Conservation (phyloP, 2,113 vertebrate species). For the Forbesichthys agassizii region DNA sequence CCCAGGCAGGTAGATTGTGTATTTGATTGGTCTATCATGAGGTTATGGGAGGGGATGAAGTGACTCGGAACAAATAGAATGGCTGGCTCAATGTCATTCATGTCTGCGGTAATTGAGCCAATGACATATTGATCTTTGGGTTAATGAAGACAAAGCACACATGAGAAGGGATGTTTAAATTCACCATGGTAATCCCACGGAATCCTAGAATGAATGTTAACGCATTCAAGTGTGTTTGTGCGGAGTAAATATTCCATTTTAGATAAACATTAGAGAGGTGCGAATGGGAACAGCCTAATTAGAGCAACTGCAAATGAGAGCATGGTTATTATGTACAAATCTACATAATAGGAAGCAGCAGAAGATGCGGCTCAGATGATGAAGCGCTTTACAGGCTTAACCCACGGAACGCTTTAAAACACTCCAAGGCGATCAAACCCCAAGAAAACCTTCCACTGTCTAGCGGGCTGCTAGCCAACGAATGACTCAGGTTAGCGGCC, state of each 20-base stretch:
- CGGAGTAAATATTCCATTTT: conserved; percentile 11
- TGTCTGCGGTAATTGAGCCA: conserved; percentile 64
- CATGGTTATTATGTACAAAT: conserved; percentile 11
- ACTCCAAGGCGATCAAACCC: too few species aligned
- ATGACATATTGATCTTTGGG: conserved; percentile 71
- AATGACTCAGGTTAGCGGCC: conserved; percentile 43
- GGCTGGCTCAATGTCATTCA: conserved; percentile 62
- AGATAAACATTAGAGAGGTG: not conserved
- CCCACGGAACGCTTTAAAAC: too few species aligned
- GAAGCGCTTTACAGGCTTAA: not conserved
- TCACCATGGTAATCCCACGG: conserved; percentile 41
- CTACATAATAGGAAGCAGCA: conserved; percentile 2
- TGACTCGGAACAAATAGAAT: conserved; percentile 66
- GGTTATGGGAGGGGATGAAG: conserved; percentile 52
- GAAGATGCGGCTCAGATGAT: not conserved
- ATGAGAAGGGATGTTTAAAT: conserved; percentile 49
- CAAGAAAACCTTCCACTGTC: too few species aligned
- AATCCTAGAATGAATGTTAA: conserved; percentile 50
- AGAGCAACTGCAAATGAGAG: not conserved
- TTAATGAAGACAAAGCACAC: conserved; percentile 74
- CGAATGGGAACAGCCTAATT: conserved; percentile 9
- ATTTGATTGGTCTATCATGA: conserved; percentile 2
- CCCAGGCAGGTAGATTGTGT: not conserved
- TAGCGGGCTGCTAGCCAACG: not conserved
- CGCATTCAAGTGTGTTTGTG: conserved; percentile 15